Evolutionary conservation across 2,888 invertebrate genomes (phyloP), one percentile per base, ranked within the genome.

Genomic region (Tinea semifulvella): DNA sequence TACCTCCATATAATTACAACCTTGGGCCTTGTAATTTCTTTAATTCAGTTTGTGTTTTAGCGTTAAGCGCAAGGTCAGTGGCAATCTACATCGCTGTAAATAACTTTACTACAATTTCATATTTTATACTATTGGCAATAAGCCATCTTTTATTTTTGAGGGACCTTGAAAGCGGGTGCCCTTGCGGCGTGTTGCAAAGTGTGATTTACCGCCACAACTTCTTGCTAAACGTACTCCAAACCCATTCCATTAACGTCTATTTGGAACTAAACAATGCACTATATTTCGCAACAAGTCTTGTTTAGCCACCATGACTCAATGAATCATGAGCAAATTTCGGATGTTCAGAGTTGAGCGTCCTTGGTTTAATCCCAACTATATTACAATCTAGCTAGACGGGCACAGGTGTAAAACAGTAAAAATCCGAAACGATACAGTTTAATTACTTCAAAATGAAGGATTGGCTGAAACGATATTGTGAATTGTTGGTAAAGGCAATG

Each of bases 111-210:
- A 40, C 40, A 40, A 22, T 40, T 40, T 40, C 17, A 22, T 22
- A 40, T 22, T 22, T 40, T 22, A 40, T 40, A 14, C 40, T 40
- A 14, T 72, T 77, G 76, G 76, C 77, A 79, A 63, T 68, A 66
- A 64, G 69, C 74, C 75, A 68, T 63, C 55, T 48, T 65, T 75
- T 79, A 79, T 79, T 77, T 77, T 70, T 77, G 75, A 66, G 65
- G 61, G 74, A 79, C 77, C 79, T 77, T 80, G 79, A 74, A 67
- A 69, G 58, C 68, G 70, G 68, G 73, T 70, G 77, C 76, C 77
- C 77, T 77, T 79, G 76, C 64, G 64, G 60, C 60, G 66, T 63
- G 66, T 64, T 60, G 56, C 59, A 57, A 56, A 55, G 58, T 57
- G 57, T 56, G 57, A 55, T 56, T 49, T 48, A 31, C 43, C 28